Evolutionary conservation across 2,888 invertebrate species (phyloP), one percentile per base, ranked within the genome.

Genomic region (Nymphalis urticae): DNA sequence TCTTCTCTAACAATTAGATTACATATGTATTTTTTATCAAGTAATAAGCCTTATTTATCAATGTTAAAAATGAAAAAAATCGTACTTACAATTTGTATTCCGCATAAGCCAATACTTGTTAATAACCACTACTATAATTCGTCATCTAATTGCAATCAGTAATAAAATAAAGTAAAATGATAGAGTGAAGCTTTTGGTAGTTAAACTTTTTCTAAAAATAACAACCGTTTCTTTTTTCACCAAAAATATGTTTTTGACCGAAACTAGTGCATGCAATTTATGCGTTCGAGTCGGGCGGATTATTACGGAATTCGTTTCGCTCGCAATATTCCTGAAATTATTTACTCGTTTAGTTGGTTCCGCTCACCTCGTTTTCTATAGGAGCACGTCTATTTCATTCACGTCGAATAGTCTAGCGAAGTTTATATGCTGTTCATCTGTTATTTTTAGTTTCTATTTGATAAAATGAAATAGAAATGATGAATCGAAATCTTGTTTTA

Each of bases 251-350:
- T 10, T 27, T 54, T 56, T 42, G n/a, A 42, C 36, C 58, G 42
- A 58, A 32, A 2, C 56, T 56, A 32, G 58, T 19, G 27, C 16
- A 9, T 19, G 36, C 58, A 58, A 17, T 58, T 58, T 42, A 36
- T 58, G 58, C 58, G 36, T 24, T 58, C 58, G 36, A 58, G 36
- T 58, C 36, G 13, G 32, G 58, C 58, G 58, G 36, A 58, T 58
- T 58, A 58, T 58, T 58, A 58, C 58, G 27, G 36, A 58, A 58
- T 58, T 42, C 42, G 58, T 58, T 58, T 42, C 58, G 58, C 42
- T 58, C 58, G 36, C 58, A 58, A 58, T 58, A 58, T 58, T 58
- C 36, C 42, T 58, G 58, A 58, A 58, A 58, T 58, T 58, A 58
- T 58, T 58, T 58, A 58, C 58, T 58, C 58, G 36, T 58, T 58